These are phyloP conservation scores for Perognathus longimembris DNA, from an alignment of 2,113 vertebrate species.

Conservation along the genomic window DNA sequence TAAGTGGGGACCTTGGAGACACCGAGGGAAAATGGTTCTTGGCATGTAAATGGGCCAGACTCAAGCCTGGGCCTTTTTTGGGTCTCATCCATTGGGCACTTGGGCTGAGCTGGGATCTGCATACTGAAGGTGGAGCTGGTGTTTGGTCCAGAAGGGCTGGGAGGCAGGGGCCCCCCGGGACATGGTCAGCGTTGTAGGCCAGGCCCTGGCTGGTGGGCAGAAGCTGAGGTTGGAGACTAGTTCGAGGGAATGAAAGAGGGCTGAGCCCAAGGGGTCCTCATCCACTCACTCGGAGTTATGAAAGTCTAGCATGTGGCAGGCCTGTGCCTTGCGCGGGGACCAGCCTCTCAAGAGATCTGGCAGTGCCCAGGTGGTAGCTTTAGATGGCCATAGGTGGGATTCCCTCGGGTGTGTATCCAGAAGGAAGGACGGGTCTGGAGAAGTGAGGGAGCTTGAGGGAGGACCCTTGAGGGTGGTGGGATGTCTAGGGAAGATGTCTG, in stretches of 20 bases:
- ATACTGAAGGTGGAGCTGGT: background rate
- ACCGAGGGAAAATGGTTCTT: background rate
- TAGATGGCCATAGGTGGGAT: background rate
- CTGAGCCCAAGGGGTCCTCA: background rate
- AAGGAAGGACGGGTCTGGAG: background rate
- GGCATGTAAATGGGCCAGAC: background rate
- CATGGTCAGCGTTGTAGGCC: background rate
- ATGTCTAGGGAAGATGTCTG: background rate
- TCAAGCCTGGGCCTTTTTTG: background rate
- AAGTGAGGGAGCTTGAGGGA: background rate
- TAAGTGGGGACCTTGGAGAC: no score
- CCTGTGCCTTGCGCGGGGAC: background rate
- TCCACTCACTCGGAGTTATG: background rate
- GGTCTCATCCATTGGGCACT: background rate
- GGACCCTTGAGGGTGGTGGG: background rate
- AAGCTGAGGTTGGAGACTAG: background rate
- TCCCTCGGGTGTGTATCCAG: background rate
- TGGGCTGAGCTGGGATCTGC: background rate
- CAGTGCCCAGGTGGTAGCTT: background rate
- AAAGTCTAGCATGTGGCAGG: background rate
- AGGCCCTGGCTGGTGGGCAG: background rate
- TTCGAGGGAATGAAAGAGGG: background rate
- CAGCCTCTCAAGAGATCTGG: background rate
- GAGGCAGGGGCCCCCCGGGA: background rate
- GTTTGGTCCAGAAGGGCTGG: background rate